Conservation (phyloP, 2,113 vertebrate genomes). For the Plestiodon gilberti region DNA sequence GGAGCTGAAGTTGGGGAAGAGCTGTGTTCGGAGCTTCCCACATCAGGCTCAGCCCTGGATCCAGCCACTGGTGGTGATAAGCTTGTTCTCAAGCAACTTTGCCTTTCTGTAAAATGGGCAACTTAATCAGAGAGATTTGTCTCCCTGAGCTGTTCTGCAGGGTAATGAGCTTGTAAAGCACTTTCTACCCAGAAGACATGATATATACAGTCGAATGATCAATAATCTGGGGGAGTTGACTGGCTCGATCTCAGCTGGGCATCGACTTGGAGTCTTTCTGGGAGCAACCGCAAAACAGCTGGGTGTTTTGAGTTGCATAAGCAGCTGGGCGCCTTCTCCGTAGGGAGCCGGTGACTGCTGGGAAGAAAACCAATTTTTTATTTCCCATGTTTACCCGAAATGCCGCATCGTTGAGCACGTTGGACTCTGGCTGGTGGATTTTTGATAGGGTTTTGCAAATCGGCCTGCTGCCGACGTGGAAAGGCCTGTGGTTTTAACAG, state of each 20-base stretch:
- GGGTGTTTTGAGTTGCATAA: background rate
- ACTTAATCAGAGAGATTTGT: no score
- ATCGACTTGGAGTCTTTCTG: background rate
- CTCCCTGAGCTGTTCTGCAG: background rate
- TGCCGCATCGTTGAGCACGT: background rate
- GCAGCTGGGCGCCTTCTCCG: background rate
- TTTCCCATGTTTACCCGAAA: background rate
- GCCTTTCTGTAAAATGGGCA: background rate
- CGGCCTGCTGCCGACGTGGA: background rate
- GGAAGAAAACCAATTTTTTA: background rate
- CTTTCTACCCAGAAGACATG: background rate
- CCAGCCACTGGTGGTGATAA: no score
- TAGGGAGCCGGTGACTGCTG: background rate
- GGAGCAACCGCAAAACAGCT: background rate
- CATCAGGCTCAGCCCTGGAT: no score
- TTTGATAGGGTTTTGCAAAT: background rate
- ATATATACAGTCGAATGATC: background rate
- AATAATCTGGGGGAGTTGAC: no score
- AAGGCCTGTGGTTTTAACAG: accelerated
- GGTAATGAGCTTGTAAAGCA: background rate
- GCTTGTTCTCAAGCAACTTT: background rate
- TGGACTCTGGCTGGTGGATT: background rate
- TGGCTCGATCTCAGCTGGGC: background rate
- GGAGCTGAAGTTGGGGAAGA: background rate
- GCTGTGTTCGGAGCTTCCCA: no score